These are phyloP conservation scores for cat (Felis catus) DNA, from an alignment of 2,113 vertebrate species.

Conservation along the genomic window F.catus_Fca126_mat1.0 CM031419.1:81079001-81079500, in stretches of 20 bases:
- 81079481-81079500: not conserved
- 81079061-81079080: not conserved
- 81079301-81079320: too few relatives aligned
- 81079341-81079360: too few relatives aligned
- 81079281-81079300: too few relatives aligned
- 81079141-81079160: not conserved
- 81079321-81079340: too few relatives aligned
- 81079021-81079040: not conserved
- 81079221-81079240: not conserved
- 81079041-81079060: not conserved
- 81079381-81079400: too few relatives aligned
- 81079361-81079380: too few relatives aligned
- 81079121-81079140: not conserved
- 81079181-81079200: not conserved
- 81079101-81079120: not conserved
- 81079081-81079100: not conserved
- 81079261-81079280: too few relatives aligned
- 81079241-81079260: too few relatives aligned
- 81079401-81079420: too few relatives aligned
- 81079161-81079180: not conserved
- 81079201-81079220: not conserved
- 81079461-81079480: not conserved
- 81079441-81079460: too few relatives aligned
- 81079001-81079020: not conserved
- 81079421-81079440: too few relatives aligned